A percentile compares a stretch with the other conserved stretches of the same genome.
Evolutionary conservation across 2,113 vertebrate genomes (phyloP).

Genomic region (Numida meleagris): DNA sequence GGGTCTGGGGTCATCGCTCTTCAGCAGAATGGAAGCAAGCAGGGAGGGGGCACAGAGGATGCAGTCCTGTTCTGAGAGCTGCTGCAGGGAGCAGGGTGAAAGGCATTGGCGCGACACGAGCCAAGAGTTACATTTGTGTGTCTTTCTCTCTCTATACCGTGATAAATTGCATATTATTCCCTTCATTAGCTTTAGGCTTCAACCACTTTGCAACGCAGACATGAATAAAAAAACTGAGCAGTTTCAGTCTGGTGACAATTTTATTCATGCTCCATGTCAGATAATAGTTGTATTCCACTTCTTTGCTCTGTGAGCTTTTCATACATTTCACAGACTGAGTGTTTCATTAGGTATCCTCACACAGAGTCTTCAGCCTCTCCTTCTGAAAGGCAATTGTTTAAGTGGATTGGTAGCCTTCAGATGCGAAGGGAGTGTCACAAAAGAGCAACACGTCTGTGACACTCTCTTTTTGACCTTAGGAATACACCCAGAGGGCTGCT

Average conservation of each 20-base stretch:
- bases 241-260: slow-evolving; percentile 55
- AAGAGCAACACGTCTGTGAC: neutral
- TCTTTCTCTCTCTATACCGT: slow-evolving; percentile 55
- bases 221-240: slow-evolving; percentile 45
- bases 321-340: slow-evolving; percentile 42
- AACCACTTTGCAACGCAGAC: slow-evolving; percentile 33
- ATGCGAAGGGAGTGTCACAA: slow-evolving; percentile 15
- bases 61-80: slow-evolving; percentile 8
- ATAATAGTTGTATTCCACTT: slow-evolving; percentile 55
- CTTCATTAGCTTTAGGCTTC: slow-evolving; percentile 69
- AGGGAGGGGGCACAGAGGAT: slow-evolving; percentile 13
- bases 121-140: slow-evolving; percentile 57
- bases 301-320: slow-evolving; percentile 4
- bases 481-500: slow-evolving; percentile 29
- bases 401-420: slow-evolving; percentile 50
- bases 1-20: slow-evolving; percentile 3
- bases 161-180: slow-evolving; percentile 75
- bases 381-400: slow-evolving; percentile 57
- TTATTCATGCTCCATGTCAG: slow-evolving; percentile 57
- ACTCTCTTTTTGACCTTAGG: slow-evolving; percentile 34
- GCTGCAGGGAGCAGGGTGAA: slow-evolving; percentile 56
- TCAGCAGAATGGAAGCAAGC: slow-evolving; percentile 15
- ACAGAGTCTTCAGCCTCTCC: slow-evolving; percentile 22
- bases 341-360: slow-evolving; percentile 27
- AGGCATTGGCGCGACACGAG: slow-evolving; percentile 54